Evolutionary conservation across 2,113 vertebrate species (phyloP), one percentile per base, ranked within the genome.

Genomic region (Phrynosoma platyrhinos): DNA sequence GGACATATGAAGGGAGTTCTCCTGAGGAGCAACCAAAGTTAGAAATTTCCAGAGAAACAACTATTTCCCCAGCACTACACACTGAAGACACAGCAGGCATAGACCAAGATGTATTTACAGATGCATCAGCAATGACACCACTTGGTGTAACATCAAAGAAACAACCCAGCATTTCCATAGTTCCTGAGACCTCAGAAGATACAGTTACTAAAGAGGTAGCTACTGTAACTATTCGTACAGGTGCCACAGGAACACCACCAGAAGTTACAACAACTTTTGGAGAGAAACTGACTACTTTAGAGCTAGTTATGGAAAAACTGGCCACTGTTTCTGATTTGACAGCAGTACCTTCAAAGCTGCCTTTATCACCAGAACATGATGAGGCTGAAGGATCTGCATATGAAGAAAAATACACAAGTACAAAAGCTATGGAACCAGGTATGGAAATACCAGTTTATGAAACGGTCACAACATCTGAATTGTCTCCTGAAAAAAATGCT

Each of bases 31-130:
- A 62, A 84, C 79, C 87, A 92, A 87, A 90, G 1, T 6, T 32
- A 40, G 90, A 79, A 55, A 21, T 82, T 66, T 81, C 92, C 69
- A 86, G 86, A 66, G 40, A 85, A 18, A 77, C 94, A 79, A 87
- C 91, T 78, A 9, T 84, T 40, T 2, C 82, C 7, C 90, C 82
- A 27, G 64, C 89, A 42, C 64, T 27, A 72, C 72, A 88, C 8
- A 83, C 64, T n/a, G 94, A 95, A 55, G 95, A 96, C 30, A 82
- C 81, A 82, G 94, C 96, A 79, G 94, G 94, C 91, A 82, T 89
- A 40, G 85, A 94, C 84, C 7, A 27, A 79, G 8, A 92, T 86
- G 0, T 85, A 36, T 89, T 94, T 87, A 84, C 87, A 93, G 92
- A 86, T 27, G 72, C 84, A 71, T 86, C 90, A 58, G 72, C 92